Evolutionary conservation across 2,113 vertebrate genomes (phyloP).

Genomic region (Accipiter cooperii): DNA sequence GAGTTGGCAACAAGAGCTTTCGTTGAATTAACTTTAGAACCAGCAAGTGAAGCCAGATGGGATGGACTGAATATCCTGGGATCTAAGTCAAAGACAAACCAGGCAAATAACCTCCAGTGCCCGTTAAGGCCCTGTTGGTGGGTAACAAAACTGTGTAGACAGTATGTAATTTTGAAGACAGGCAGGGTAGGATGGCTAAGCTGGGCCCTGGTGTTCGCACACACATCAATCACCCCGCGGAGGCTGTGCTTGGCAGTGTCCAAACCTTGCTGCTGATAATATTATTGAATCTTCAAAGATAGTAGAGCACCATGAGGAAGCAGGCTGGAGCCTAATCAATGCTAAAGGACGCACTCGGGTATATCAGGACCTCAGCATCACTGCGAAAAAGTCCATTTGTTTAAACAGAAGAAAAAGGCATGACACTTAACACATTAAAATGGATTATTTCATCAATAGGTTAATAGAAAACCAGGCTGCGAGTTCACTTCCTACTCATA

Average conservation of each 20-base stretch:
- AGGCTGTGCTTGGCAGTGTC: background rate
- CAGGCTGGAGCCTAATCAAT: background rate
- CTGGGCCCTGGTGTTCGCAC: background rate
- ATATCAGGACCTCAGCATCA: background rate
- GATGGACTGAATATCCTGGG: background rate
- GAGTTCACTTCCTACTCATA: conserved; percentile 40
- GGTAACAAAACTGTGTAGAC: background rate
- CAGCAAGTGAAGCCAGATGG: background rate
- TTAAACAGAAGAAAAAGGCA: conserved; percentile 35
- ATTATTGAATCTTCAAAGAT: background rate
- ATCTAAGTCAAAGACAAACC: background rate
- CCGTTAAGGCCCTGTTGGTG: background rate
- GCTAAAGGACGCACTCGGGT: background rate
- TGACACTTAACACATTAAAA: conserved; percentile 49
- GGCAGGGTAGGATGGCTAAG: background rate
- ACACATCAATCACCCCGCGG: rapidly evolving
- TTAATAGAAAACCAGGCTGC: conserved; percentile 69
- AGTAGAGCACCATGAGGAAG: background rate
- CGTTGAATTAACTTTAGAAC: background rate
- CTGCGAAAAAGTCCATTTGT: conserved; percentile 45
- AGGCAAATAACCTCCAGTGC: background rate
- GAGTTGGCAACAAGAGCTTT: background rate
- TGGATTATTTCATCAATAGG: conserved; percentile 77
- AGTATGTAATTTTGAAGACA: background rate
- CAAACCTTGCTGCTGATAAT: background rate